phyloP scores from a whole-genome alignment of 1,140 invertebrate species.

The Schmidtea mediterranea region DNA sequence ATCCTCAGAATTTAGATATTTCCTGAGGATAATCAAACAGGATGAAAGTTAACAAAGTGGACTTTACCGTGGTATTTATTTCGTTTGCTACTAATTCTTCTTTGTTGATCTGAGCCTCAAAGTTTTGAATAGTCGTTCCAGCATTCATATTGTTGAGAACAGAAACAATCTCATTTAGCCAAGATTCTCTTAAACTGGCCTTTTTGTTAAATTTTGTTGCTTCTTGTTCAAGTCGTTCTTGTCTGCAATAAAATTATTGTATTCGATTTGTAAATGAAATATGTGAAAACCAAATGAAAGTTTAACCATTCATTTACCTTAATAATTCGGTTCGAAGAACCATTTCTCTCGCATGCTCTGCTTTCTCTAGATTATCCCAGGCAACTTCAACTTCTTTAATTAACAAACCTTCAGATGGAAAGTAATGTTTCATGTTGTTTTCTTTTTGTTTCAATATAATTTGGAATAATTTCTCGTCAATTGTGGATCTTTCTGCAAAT shows the following conservation, averaged over 20 bases:
- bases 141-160: slow-evolving; percentile 54
- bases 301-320: slow-evolving; percentile 21
- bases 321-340: slow-evolving; percentile 64
- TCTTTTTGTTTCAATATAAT: not conserved
- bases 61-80: slow-evolving; percentile 46
- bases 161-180: slow-evolving; percentile 88
- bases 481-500: not conserved
- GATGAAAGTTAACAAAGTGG: not conserved
- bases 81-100: slow-evolving; percentile 91
- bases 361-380: slow-evolving; percentile 68
- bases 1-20: too few relatives aligned
- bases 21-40: too few relatives aligned
- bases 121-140: slow-evolving; percentile 59
- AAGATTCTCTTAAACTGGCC: slow-evolving; percentile 60
- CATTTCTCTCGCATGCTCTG: slow-evolving; percentile 72
- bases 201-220: slow-evolving; percentile 86
- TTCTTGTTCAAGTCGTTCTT: slow-evolving; percentile 70
- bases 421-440: slow-evolving; percentile 25
- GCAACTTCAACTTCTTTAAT: slow-evolving; percentile 70
- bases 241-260: slow-evolving; percentile 22
- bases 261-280: not conserved
- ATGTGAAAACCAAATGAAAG: not conserved
- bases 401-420: not conserved
- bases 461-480: not conserved
- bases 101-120: slow-evolving; percentile 87